Base-by-base conservation (phyloP, 2,113 vertebrate genomes). In the Triplophysa siluroides region DNA sequence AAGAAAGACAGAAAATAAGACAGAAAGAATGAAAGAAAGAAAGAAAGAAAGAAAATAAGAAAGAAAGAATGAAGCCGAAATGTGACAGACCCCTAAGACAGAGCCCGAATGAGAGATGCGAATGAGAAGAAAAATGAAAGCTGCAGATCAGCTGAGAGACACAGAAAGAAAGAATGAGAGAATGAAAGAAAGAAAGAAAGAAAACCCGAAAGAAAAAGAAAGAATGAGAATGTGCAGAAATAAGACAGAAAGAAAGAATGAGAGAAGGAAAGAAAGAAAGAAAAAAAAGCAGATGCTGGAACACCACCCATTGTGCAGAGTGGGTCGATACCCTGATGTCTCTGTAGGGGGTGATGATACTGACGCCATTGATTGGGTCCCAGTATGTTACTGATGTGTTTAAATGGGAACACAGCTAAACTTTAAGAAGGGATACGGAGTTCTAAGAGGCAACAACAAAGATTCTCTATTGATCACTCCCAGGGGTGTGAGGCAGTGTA, bases 291-390 rank as follows among this genome's bases (percentile, higher is more conserved):
- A 58, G 1, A 1, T 19, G 45, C 75, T 74, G 60, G 64, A 79
- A 78, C 72, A 75, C 76, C 88, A 68, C 72, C 65, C 26, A 67
- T 58, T 60, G 14, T 83, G 85, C 72, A 50, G 80, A 83, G 19
- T n/a, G 38, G 85, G 86, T 88, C 84, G 81, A 90, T 88, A 81
- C 81, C 80, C 85, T 73, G 84, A 84, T 84, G 68, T 76, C 81
- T 82, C 86, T 45, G 76, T 58, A 78, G 88, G 88, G 78, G 72
- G 79, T 77, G 14, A 54, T 89, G 90, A 92, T 90, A 86, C 86
- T 84, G 84, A 84, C 72, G 71, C 81, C 86, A 91, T 92, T 86
- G 90, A 92, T 91, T 83, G 65, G 24, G 76, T 76, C 76, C 62
- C 83, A 78, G 83, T 76, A 84, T 78, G 86, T 70, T 66, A 83